These are phyloP conservation scores for Cacatua alba DNA, from an alignment of 2,113 vertebrate species.

Conservation along the genomic window DNA sequence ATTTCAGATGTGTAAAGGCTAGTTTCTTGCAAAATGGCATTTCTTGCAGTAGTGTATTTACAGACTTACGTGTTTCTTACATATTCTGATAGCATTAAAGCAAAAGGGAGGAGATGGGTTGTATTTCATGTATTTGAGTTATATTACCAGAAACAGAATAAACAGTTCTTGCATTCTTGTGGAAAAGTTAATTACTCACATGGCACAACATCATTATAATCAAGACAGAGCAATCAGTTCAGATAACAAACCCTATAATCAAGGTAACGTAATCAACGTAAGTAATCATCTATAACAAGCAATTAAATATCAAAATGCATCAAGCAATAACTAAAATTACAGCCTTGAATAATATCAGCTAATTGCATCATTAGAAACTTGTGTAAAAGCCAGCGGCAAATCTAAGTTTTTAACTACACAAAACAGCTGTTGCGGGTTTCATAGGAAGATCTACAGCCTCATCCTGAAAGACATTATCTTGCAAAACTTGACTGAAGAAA, in stretches of 20 bases:
- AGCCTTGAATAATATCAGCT: conserved; percentile 41
- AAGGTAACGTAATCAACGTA: conserved; percentile 53
- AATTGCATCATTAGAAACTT: conserved; percentile 33
- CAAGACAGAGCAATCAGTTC: conserved; percentile 53
- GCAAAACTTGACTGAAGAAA: background rate
- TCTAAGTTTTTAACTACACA: background rate
- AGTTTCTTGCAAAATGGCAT: background rate
- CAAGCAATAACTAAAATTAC: conserved; percentile 58
- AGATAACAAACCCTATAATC: conserved; percentile 49
- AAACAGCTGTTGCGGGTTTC: background rate
- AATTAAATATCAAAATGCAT: conserved; percentile 50
- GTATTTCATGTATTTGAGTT: background rate
- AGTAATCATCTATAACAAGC: conserved; percentile 61
- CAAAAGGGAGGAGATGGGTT: background rate
- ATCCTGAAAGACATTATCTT: background rate
- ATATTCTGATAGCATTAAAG: background rate
- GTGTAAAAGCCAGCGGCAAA: background rate
- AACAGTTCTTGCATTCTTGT: conserved; percentile 31
- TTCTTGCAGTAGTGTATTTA: background rate
- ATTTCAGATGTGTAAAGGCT: background rate
- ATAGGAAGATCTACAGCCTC: background rate
- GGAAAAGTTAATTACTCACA: conserved; percentile 18
- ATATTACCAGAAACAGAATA: background rate
- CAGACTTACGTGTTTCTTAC: background rate
- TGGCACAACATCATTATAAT: conserved; percentile 55